Evolutionary conservation across 2,888 invertebrate genomes (phyloP).

Genomic region (Galerucella calmariensis): DNA sequence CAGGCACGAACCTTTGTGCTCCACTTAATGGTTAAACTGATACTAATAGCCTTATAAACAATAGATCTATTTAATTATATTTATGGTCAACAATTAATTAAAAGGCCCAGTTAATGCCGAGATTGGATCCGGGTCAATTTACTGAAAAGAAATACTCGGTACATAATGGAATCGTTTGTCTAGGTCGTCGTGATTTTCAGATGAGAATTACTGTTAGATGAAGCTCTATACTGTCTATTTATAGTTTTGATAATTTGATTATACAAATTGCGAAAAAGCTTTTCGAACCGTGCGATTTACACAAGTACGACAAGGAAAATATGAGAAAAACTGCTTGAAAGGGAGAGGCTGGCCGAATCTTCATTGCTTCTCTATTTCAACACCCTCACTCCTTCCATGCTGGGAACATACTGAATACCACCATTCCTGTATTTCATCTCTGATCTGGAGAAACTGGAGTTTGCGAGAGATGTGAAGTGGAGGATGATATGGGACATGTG

Average conservation of each 20-base stretch:
- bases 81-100: slow-evolving; percentile 20
- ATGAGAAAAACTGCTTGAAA: too few relatives aligned
- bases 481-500: too few relatives aligned
- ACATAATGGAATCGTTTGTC: slow-evolving; percentile 12
- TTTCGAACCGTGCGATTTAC: too few relatives aligned
- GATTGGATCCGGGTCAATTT: slow-evolving; percentile 10
- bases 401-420: too few relatives aligned
- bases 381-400: too few relatives aligned
- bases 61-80: slow-evolving; percentile 22
- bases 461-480: too few relatives aligned
- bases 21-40: slow-evolving; percentile 16
- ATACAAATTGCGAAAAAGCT: too few relatives aligned
- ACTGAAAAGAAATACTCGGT: slow-evolving; percentile 1
- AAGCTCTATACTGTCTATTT: neutral
- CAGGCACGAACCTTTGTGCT: neutral
- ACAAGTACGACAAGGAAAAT: too few relatives aligned
- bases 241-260: neutral
- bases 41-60: slow-evolving; percentile 19
- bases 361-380: too few relatives aligned
- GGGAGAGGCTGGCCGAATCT: too few relatives aligned
- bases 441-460: too few relatives aligned
- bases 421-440: too few relatives aligned
- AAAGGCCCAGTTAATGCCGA: slow-evolving; percentile 2
- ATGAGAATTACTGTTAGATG: slow-evolving; percentile 13
- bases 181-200: neutral